These are phyloP conservation scores for Lepidonotus clava DNA, from an alignment of 2,888 invertebrate genomes.

Conservation along the genomic window DNA sequence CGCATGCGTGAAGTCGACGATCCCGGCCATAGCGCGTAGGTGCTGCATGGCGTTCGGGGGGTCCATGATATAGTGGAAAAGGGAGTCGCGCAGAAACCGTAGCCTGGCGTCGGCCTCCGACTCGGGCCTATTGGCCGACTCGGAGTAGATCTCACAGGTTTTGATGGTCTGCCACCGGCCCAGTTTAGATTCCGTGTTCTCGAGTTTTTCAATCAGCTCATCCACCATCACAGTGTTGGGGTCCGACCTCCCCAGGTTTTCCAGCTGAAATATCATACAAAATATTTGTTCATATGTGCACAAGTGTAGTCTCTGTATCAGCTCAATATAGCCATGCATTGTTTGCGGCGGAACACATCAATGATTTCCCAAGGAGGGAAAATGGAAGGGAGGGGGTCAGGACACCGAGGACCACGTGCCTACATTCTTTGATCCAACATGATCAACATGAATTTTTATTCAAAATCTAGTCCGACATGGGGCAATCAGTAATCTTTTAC, in stretches of 20 bases:
- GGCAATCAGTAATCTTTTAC: too few relatives aligned
- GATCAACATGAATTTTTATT: too few relatives aligned
- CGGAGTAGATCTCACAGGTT: conserved; percentile 72
- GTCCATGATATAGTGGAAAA: conserved; percentile 75
- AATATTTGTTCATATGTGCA: too few relatives aligned
- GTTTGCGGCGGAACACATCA: too few relatives aligned
- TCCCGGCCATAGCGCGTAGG: conserved; percentile 75
- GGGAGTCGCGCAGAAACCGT: conserved; percentile 74
- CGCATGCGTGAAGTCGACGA: conserved; percentile 72
- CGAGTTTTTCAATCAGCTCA: conserved; percentile 74
- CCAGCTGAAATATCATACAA: too few relatives aligned
- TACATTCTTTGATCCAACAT: too few relatives aligned
- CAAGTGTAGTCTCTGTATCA: too few relatives aligned
- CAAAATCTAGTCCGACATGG: too few relatives aligned
- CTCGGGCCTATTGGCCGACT: conserved; percentile 71
- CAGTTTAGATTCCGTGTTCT: conserved; percentile 73
- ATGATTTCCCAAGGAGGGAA: too few relatives aligned
- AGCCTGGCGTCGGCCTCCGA: conserved; percentile 74
- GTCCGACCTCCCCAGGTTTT: conserved; percentile 66
- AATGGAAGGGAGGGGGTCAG: too few relatives aligned
- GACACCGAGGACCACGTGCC: too few relatives aligned
- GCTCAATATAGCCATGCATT: too few relatives aligned
- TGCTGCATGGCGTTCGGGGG: conserved; percentile 69
- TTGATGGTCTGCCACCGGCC: conserved; percentile 76
- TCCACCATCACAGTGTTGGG: conserved; percentile 69